Conservation (phyloP, 2,888 invertebrate species). For the Polyommatus iphigenia region DNA sequence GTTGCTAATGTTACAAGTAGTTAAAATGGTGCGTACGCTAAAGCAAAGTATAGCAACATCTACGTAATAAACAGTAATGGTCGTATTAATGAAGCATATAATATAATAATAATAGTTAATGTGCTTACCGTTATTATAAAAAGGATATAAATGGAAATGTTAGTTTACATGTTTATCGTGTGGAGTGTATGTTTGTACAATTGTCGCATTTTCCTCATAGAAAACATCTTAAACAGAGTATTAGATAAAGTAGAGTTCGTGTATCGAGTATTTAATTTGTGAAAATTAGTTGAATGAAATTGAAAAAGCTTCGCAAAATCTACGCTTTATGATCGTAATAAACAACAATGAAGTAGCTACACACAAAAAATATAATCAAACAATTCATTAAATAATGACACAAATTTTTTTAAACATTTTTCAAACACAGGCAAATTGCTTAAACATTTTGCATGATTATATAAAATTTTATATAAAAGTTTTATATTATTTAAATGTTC, state of each 20-base stretch:
- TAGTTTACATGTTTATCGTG: slow-evolving; percentile 21
- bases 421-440: not conserved
- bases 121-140: slow-evolving; percentile 9
- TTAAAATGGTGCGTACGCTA: slow-evolving; percentile 67
- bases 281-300: slow-evolving; percentile 73
- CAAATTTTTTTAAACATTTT: too few species aligned
- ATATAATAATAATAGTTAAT: slow-evolving; percentile 10
- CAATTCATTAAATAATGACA: slow-evolving; percentile 31
- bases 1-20: slow-evolving; percentile 61
- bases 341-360: slow-evolving; percentile 60
- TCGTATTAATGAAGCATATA: slow-evolving; percentile 25
- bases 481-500: not conserved
- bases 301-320: slow-evolving; percentile 72
- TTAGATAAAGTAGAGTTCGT: slow-evolving; percentile 32
- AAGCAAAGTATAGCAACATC: slow-evolving; percentile 57
- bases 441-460: not conserved
- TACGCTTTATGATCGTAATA: slow-evolving; percentile 58
- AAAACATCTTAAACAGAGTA: slow-evolving; percentile 42
- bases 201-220: slow-evolving; percentile 19
- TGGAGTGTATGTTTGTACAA: slow-evolving; percentile 12
- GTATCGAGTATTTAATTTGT: slow-evolving; percentile 62
- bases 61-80: slow-evolving; percentile 30
- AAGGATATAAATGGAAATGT: slow-evolving; percentile 30
- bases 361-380: slow-evolving; percentile 52
- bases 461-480: not conserved